Base-by-base conservation (phyloP, 2,113 vertebrate species). In the Perognathus longimembris region DNA sequence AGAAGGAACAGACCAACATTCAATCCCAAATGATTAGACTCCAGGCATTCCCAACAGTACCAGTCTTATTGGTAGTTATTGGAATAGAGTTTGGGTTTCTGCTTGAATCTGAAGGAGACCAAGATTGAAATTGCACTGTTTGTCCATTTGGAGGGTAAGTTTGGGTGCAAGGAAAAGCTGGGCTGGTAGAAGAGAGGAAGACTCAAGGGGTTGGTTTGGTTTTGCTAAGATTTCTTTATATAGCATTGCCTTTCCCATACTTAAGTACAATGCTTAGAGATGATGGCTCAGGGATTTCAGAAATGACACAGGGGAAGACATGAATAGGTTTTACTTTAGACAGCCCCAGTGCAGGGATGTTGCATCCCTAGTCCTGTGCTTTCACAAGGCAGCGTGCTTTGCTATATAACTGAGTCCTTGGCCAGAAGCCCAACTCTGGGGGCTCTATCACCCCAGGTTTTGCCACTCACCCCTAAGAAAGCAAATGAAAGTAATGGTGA, bases 191-290 rank as follows among this genome's bases (percentile, higher is more conserved):
- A 40, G 70, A 67, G 89, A 34, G 26, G 57, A 90, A 90, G 40
- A 38, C 32, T 12, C 57, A 4, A 57, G 70, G 4, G 54, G 86
- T 64, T 71, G 64, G 54, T 88, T 64, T 71, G 64, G 30, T 26
- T 42, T 90, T 54, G 50, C 17, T 54, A 54, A 95, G 76, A 30
- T 88, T 94, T 59, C 38, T 80, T 45, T 54, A 54, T 73, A 22
- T 21, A 67, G 70, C 61, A 30, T 20, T 10, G 6, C 79, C 74
- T 30, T 71, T 30, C 30, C 7, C 63, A 88, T 28, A 84, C 38
- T 94, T 36, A 4, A 34, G 0, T 20, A 34, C 1, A 15, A 81
- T 40, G 11, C 11, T 76, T 40, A 42, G 69, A 57, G 66, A 42
- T 7, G 0, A 8, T 7, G 77, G 38, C 79, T 94, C 0, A 36